These are phyloP conservation scores for Tenualosa thibaudeaui DNA, from an alignment of 2,797 vertebrate genomes.

Conservation along the genomic window DNA sequence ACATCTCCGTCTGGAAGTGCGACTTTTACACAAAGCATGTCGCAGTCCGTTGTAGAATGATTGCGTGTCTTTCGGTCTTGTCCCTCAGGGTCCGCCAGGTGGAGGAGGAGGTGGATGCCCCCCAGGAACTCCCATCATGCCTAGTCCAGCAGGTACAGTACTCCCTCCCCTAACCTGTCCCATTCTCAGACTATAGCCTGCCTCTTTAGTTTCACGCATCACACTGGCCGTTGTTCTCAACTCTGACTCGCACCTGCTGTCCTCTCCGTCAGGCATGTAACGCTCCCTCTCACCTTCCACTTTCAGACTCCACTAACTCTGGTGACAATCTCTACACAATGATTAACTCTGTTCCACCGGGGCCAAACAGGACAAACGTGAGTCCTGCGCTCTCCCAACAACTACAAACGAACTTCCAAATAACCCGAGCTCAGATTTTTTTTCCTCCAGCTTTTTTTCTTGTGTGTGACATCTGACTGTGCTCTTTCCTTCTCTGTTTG, in stretches of 20 bases:
- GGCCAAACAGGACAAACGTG: slow-evolving; percentile 92
- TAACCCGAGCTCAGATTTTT: neutral
- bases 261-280: neutral
- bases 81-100: slow-evolving; percentile 71
- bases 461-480: neutral
- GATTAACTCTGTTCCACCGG: slow-evolving; percentile 93
- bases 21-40: neutral
- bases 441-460: neutral
- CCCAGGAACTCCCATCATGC: slow-evolving; percentile 98
- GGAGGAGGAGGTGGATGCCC: slow-evolving; percentile 93
- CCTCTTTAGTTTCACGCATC: neutral
- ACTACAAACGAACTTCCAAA: no score
- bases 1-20: neutral
- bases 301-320: slow-evolving; percentile 97
- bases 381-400: slow-evolving; percentile 60
- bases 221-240: neutral
- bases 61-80: neutral
- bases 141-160: slow-evolving; percentile 92
- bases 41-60: neutral
- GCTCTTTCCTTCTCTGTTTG: neutral
- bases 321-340: slow-evolving; percentile 99
- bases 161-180: neutral
- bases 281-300: slow-evolving; percentile 1
- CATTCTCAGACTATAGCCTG: neutral
- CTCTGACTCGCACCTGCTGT: neutral